Evolutionary conservation across 2,888 invertebrate genomes (phyloP).

Genomic region (Siphonodentalium dalli): DNA sequence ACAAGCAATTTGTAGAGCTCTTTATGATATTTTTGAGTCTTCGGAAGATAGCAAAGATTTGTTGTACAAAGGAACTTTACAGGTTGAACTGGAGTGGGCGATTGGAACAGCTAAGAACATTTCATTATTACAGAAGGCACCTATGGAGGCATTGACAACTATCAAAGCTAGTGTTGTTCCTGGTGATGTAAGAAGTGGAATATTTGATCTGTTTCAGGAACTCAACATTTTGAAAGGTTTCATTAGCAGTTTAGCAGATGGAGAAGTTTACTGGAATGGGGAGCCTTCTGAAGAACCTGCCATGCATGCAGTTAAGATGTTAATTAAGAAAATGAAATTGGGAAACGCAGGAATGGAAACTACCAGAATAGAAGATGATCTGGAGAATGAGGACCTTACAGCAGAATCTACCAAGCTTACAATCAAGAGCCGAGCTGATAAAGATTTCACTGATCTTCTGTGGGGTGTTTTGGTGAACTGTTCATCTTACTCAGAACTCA

Average conservation of each 20-base stretch:
- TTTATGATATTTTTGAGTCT: too few species aligned
- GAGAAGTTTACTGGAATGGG: constrained; percentile 43
- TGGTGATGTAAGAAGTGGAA: constrained; percentile 38
- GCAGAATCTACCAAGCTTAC: constrained; percentile 23
- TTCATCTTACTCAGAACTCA: constrained; percentile 39
- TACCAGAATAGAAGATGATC: constrained; percentile 22
- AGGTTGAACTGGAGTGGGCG: too few species aligned
- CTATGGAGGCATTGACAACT: constrained; percentile 33
- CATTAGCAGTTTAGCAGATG: constrained; percentile 34
- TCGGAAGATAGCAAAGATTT: too few species aligned
- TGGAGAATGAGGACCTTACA: constrained; percentile 21
- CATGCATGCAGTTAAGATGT: constrained; percentile 29
- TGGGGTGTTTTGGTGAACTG: constrained; percentile 48
- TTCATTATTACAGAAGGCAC: constrained; percentile 38
- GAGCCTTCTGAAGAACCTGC: constrained; percentile 27
- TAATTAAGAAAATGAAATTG: constrained; percentile 34
- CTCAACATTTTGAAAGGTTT: constrained; percentile 32
- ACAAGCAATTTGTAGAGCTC: too few species aligned
- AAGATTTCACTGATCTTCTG: constrained; percentile 48
- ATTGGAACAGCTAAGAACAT: constrained; percentile 14
- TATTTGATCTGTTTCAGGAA: constrained; percentile 35
- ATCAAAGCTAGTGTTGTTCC: constrained; percentile 37
- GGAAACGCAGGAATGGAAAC: constrained; percentile 33
- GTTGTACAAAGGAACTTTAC: too few species aligned
- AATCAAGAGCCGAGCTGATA: constrained; percentile 36